These are phyloP conservation scores for Spondyliosoma cantharus DNA, from an alignment of 2,797 vertebrate genomes.

Conservation along the genomic window DNA sequence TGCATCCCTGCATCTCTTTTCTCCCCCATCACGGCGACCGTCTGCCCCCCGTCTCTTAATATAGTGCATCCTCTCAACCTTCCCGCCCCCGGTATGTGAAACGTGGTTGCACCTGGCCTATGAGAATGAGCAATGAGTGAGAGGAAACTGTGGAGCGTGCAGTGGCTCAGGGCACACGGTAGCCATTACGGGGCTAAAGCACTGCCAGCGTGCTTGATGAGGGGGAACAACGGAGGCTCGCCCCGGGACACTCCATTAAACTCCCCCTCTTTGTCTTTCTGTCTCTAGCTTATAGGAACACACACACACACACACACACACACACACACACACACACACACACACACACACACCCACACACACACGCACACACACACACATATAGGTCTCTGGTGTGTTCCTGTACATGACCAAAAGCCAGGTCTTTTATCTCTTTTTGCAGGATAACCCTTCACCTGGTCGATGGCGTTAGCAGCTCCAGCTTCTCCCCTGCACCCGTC, in stretches of 20 bases:
- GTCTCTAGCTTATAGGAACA: constrained; percentile 59
- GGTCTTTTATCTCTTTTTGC: constrained; percentile 45
- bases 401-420: constrained; percentile 62
- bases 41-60: constrained; percentile 62
- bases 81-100: constrained; percentile 39
- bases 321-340: constrained; percentile 21
- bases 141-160: constrained; percentile 65
- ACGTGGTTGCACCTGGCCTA: constrained; percentile 68
- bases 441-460: constrained; percentile 52
- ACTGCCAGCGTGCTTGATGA: constrained; percentile 81
- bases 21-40: constrained; percentile 15
- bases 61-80: constrained; percentile 61
- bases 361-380: constrained; percentile 39
- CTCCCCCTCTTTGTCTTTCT: constrained; percentile 81
- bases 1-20: constrained; percentile 15
- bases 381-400: constrained; percentile 43
- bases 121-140: constrained; percentile 80
- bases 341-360: constrained; percentile 28
- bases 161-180: constrained; percentile 71
- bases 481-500: neutral
- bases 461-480: constrained; percentile 22
- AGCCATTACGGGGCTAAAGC: constrained; percentile 82
- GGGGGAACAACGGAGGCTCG: constrained; percentile 77
- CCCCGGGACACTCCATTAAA: constrained; percentile 82
- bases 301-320: constrained; percentile 48